Conservation (phyloP, 2,113 vertebrate species). For the Vidua macroura region DNA sequence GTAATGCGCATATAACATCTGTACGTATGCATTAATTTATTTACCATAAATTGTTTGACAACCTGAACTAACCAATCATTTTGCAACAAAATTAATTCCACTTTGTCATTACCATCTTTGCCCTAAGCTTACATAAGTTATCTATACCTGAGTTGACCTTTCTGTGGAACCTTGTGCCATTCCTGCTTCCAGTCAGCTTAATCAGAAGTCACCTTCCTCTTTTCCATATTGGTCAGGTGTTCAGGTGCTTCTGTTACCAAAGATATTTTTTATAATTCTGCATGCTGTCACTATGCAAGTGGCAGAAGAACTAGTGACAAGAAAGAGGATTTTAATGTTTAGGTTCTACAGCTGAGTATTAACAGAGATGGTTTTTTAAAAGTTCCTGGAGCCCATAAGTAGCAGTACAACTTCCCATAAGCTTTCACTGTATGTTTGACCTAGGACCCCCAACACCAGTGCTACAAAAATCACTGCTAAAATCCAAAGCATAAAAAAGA, state of each 20-base stretch:
- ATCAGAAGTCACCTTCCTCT: not conserved
- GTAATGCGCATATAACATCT: not conserved
- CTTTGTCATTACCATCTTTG: not conserved
- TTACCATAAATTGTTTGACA: not conserved
- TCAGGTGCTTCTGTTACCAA: not conserved
- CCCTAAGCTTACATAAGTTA: not conserved
- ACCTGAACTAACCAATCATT: not conserved
- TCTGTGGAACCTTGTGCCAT: not conserved
- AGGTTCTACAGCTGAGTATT: not conserved
- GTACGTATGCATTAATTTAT: not conserved
- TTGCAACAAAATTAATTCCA: not conserved
- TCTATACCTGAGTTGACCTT: not conserved
- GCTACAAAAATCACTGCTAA: not conserved
- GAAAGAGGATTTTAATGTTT: not conserved
- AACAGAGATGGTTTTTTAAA: not conserved
- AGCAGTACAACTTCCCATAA: not conserved
- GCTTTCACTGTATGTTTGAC: not conserved
- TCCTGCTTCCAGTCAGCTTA: not conserved
- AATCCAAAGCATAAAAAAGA: not conserved
- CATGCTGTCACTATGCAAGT: not conserved
- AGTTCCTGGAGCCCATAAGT: not conserved
- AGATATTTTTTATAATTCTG: not conserved
- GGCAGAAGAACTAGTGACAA: not conserved
- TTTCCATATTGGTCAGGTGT: not conserved
- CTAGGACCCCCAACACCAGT: not conserved